phyloP scores from a whole-genome alignment of 2,888 invertebrate genomes.

The Pyrocoelia pectoralis region DNA sequence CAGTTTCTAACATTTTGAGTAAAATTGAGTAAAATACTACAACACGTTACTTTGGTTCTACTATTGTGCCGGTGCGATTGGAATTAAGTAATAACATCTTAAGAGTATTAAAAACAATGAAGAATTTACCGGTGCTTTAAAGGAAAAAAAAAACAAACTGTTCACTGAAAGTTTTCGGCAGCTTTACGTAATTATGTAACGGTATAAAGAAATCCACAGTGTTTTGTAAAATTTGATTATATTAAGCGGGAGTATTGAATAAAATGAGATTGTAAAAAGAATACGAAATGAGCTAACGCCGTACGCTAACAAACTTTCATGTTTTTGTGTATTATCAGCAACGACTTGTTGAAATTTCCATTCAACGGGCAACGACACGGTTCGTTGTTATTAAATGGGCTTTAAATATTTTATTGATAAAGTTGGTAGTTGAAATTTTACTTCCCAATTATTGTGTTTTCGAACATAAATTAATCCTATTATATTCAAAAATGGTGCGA shows the following conservation, averaged over 20 bases:
- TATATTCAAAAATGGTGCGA: neutral
- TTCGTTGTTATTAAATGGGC: neutral
- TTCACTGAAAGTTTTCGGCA: too few relatives aligned
- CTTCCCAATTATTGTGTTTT: constrained; percentile 1
- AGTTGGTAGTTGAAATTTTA: neutral
- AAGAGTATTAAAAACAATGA: too few relatives aligned
- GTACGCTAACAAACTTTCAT: neutral
- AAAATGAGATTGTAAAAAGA: constrained; percentile 1
- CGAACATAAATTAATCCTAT: constrained; percentile 1
- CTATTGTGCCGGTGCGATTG: too few relatives aligned
- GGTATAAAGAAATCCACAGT: too few relatives aligned
- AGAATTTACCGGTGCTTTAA: too few relatives aligned
- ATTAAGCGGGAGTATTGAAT: neutral
- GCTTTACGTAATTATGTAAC: too few relatives aligned
- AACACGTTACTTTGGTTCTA: too few relatives aligned
- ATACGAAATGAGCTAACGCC: neutral
- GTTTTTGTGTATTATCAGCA: neutral
- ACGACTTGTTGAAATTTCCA: neutral
- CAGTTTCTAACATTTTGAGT: too few relatives aligned
- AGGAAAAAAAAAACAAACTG: too few relatives aligned
- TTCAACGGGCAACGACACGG: neutral
- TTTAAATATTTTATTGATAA: neutral
- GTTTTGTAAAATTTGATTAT: too few relatives aligned
- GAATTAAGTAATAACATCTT: too few relatives aligned
- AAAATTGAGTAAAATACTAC: too few relatives aligned